These are phyloP conservation scores for Calycopis cecrops DNA, from an alignment of 1,140 invertebrate genomes.

Conservation along the genomic window DNA sequence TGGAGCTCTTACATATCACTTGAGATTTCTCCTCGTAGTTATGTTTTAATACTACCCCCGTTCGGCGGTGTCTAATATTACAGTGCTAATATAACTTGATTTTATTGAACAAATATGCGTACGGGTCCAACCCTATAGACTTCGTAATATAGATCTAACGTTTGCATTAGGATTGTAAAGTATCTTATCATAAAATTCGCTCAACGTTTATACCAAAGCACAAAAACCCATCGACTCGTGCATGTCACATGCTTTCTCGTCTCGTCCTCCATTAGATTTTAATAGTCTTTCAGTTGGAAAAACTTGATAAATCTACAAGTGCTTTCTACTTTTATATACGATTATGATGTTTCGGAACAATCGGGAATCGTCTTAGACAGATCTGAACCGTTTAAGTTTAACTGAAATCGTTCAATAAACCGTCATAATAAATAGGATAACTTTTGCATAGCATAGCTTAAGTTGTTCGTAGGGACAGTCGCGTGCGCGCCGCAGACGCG, in stretches of 20 bases:
- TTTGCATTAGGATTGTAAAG: constrained; percentile 68
- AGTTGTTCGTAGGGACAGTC: constrained; percentile 4
- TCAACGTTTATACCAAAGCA: constrained; percentile 75
- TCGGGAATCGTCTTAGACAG: background rate
- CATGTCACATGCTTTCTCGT: constrained; percentile 29
- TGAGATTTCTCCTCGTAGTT: constrained; percentile 71
- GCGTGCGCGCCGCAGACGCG: background rate
- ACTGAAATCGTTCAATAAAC: background rate
- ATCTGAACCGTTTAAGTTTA: background rate
- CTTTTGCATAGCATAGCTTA: constrained; percentile 5
- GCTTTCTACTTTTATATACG: constrained; percentile 19
- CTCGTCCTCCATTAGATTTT: constrained; percentile 59
- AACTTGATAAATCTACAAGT: constrained; percentile 64
- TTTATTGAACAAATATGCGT: constrained; percentile 63
- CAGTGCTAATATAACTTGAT: constrained; percentile 55
- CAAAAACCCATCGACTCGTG: constrained; percentile 72
- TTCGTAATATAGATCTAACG: constrained; percentile 66
- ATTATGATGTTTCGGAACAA: constrained; percentile 8
- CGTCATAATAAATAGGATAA: constrained; percentile 11
- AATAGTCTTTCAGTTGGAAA: constrained; percentile 70
- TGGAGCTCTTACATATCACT: constrained; percentile 72
- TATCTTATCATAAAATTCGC: constrained; percentile 66
- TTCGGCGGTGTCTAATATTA: constrained; percentile 52
- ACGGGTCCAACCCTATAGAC: constrained; percentile 73
- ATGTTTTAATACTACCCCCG: constrained; percentile 46